Evolutionary conservation across 2,888 invertebrate species (phyloP), one percentile per base, ranked within the genome.

Genomic region (Zygaena filipendulae): DNA sequence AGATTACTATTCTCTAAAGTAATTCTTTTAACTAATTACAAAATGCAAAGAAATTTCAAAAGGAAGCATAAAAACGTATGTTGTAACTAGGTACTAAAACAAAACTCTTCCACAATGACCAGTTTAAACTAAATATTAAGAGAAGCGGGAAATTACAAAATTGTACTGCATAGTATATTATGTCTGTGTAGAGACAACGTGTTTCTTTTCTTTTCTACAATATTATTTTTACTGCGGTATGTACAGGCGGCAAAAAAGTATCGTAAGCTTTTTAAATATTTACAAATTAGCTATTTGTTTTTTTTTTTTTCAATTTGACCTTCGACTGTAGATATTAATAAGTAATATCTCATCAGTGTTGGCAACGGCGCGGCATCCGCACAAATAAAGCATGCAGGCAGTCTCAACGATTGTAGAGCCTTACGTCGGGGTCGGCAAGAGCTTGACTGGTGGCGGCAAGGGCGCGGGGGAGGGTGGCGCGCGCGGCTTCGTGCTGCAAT

Each of bases 401-500:
- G 52, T 58, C 60, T 57, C 44, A 49, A 50, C 43, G 42, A 49
- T 47, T 44, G 48, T 49, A 40, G 59, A 52, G 67, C 77, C 84
- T 84, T 84, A 84, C 84, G 82, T 82, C 59, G 87, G 87, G 59
- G 87, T 84, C 51, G 85, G 84, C 71, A 85, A 85, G 82, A 88
- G 81, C 83, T 88, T 88, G 74, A 88, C 86, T 55, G 88, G 88
- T 60, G 87, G 86, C 62, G 88, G 88, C 82, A 88, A 82, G 70
- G 88, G 88, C 80, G 88, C 84, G 75, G 87, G 88, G 77, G 87
- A 88, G 59, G 88, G 88, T 72, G 88, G 88, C 67, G 85, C 84
- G 84, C 84, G 87, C 87, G 80, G 87, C 88, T 81, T 88, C 86
- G 91, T 91, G 87, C 92, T 92, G 89, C 92, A 92, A 92, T 92